Evolutionary conservation across 2,888 invertebrate genomes (phyloP).

Genomic region (Cosmorhoe ocellata): DNA sequence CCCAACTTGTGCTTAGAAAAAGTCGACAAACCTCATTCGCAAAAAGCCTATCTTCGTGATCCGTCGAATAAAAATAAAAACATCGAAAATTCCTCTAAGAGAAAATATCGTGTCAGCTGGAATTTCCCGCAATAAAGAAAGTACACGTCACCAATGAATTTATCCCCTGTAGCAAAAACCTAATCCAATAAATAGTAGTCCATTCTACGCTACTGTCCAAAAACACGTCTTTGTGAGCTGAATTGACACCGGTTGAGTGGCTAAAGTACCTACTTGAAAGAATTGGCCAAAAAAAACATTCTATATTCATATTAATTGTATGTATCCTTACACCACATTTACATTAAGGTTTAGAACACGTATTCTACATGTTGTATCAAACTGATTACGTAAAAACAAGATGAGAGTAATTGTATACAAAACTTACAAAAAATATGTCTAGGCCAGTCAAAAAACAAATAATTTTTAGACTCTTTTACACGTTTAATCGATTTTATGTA

Average conservation of each 20-base stretch:
- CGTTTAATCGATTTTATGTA: no score
- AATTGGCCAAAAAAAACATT: not conserved
- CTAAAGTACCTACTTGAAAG: not conserved
- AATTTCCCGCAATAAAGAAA: constrained; percentile 16
- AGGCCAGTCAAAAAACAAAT: no score
- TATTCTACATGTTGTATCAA: no score
- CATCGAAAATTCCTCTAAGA: not conserved
- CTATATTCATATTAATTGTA: no score
- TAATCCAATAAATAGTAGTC: constrained; percentile 8
- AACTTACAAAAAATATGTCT: no score
- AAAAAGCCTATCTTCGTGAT: not conserved
- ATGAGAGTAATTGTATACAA: no score
- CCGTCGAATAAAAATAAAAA: not conserved
- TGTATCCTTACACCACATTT: no score
- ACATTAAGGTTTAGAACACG: no score
- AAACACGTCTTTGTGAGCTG: constrained; percentile 6
- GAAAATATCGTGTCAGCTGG: not conserved
- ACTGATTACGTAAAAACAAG: no score
- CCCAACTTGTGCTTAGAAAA: no score
- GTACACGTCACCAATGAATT: constrained; percentile 14
- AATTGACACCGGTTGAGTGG: constrained; percentile 9
- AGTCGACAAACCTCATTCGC: no score
- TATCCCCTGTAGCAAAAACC: constrained; percentile 10
- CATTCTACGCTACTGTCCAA: constrained; percentile 2
- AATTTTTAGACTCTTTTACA: no score